phyloP scores from a whole-genome alignment of 1,140 invertebrate genomes.

The Heliconius hermathena region DNA sequence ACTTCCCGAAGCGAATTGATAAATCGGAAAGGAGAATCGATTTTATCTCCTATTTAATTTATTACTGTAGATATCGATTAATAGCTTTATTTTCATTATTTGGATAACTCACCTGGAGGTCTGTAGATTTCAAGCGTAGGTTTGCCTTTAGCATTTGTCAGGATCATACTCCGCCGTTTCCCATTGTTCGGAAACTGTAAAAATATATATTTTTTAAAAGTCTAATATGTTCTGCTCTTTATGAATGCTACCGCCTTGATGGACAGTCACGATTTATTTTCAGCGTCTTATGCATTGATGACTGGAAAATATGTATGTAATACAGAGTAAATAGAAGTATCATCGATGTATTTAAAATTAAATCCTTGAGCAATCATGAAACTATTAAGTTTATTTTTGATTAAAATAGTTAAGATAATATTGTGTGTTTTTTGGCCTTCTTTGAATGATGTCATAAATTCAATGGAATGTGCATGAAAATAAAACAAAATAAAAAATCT shows the following conservation, averaged over 20 bases:
- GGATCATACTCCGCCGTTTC: constrained; percentile 82
- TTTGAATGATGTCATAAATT: background rate
- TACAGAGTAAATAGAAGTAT: constrained; percentile 39
- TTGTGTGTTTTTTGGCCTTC: background rate
- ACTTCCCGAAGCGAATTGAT: constrained; percentile 41
- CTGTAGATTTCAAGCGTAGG: constrained; percentile 93
- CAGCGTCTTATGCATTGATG: constrained; percentile 29
- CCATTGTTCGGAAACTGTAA: constrained; percentile 80
- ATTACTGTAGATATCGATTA: background rate
- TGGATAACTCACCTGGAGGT: constrained; percentile 87
- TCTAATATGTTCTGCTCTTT: constrained; percentile 18
- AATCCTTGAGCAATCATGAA: constrained; percentile 16
- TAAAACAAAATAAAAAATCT: too few relatives aligned
- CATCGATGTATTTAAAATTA: constrained; percentile 53
- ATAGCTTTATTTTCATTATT: background rate
- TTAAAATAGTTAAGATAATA: background rate
- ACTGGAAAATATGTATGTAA: constrained; percentile 20
- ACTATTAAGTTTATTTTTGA: too few relatives aligned
- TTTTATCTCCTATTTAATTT: constrained; percentile 27
- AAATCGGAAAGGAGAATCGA: constrained; percentile 39
- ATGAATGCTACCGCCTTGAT: constrained; percentile 35
- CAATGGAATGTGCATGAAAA: too few relatives aligned
- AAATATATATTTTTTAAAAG: constrained; percentile 2
- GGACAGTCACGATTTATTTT: constrained; percentile 60
- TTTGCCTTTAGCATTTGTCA: constrained; percentile 85